phyloP scores from a whole-genome alignment of 1,140 invertebrate species.

The Euglossa dilemma region DNA sequence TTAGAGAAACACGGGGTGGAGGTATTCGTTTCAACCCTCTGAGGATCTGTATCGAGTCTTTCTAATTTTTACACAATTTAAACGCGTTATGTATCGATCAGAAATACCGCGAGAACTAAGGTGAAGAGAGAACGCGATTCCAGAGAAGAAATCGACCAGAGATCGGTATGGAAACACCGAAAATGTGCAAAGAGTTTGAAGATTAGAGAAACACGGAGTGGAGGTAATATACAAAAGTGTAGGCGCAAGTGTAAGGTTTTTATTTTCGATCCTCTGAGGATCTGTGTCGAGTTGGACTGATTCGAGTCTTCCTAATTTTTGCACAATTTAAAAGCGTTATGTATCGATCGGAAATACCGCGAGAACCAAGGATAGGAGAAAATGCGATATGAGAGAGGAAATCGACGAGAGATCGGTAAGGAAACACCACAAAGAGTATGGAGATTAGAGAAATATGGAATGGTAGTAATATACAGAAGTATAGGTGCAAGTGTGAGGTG shows the following conservation, averaged over 20 bases:
- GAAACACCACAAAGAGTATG: background rate
- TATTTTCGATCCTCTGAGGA: no score
- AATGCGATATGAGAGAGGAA: background rate
- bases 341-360: no score
- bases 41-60: no score
- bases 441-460: background rate
- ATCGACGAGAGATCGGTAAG: background rate
- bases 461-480: background rate
- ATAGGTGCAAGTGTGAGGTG: background rate
- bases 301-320: no score
- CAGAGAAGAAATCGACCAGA: background rate
- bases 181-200: background rate
- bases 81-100: no score
- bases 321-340: no score
- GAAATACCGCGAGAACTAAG: conserved; percentile 5
- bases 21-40: no score
- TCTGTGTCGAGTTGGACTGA: no score
- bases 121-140: background rate
- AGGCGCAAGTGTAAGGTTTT: background rate
- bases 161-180: background rate
- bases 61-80: no score
- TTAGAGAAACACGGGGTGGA: background rate
- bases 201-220: background rate
- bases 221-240: background rate
- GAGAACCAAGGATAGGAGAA: background rate